These are phyloP conservation scores for Drosophila mojavensis DNA, from an alignment of 1,140 invertebrate species.

Conservation along the genomic window DNA sequence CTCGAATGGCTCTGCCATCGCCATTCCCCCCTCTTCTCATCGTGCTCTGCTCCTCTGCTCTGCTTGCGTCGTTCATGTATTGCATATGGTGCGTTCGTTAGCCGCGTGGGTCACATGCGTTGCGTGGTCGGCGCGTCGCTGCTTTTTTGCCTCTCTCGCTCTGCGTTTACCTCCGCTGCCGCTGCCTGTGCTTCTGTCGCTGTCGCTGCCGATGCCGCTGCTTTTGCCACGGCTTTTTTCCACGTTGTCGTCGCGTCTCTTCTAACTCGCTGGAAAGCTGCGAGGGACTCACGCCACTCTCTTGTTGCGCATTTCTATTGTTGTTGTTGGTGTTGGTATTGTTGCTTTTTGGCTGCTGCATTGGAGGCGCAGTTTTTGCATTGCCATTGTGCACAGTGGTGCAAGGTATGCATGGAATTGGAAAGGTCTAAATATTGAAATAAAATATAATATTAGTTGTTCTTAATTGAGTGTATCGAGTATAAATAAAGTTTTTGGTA, in stretches of 20 bases:
- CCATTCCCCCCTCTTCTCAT: conserved; percentile 21
- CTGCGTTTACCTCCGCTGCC: conserved; percentile 24
- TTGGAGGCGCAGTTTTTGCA: conserved; percentile 57
- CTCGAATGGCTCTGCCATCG: not conserved
- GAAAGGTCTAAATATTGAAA: too few species aligned
- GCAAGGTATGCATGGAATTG: not conserved
- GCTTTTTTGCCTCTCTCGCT: conserved; percentile 29
- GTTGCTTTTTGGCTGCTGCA: conserved; percentile 64
- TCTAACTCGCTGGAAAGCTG: conserved; percentile 33
- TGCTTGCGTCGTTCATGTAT: conserved; percentile 31
- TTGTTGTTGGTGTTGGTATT: conserved; percentile 17
- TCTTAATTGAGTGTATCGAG: too few species aligned
- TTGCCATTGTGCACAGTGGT: conserved; percentile 61
- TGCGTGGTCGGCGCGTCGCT: conserved; percentile 22
- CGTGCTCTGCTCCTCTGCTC: not conserved
- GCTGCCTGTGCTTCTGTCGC: not conserved
- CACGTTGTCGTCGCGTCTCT: conserved; percentile 52
- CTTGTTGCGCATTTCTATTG: conserved; percentile 15
- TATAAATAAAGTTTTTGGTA: too few species aligned
- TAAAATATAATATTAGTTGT: too few species aligned
- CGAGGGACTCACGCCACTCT: conserved; percentile 13
- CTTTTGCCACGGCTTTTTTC: conserved; percentile 44
- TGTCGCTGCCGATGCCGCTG: not conserved
- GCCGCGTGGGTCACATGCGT: conserved; percentile 35
- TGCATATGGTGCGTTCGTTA: conserved; percentile 62